Percentiles rank a stretch among this genome's conserved stretches.
Evolutionary conservation across 2,797 vertebrate species (phyloP).

Genomic region (Enoplosus armatus): DNA sequence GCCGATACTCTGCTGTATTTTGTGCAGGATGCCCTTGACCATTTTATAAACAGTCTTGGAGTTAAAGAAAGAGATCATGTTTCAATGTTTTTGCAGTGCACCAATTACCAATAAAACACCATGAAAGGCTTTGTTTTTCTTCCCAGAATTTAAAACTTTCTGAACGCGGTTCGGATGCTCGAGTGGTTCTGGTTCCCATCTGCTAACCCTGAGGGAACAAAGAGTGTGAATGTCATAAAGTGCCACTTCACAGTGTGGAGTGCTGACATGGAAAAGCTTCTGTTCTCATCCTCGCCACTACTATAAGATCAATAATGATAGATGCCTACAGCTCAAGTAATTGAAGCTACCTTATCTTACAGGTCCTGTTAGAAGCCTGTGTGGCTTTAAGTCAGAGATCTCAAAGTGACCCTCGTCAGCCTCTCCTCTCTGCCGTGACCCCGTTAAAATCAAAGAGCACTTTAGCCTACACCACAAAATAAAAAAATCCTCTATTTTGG

Average conservation of each 20-base stretch:
- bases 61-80: constrained; percentile 18
- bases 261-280: constrained; percentile 81
- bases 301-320: constrained; percentile 77
- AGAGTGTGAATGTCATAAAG: constrained; percentile 74
- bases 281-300: constrained; percentile 72
- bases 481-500: constrained; percentile 51
- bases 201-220: constrained; percentile 50
- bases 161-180: constrained; percentile 21
- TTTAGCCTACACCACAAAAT: constrained; percentile 28
- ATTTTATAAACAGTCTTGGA: constrained; percentile 24
- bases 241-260: constrained; percentile 71
- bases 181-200: constrained; percentile 38
- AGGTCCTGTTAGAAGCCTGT: constrained; percentile 47
- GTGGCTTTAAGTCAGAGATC: constrained; percentile 49
- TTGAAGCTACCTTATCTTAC: constrained; percentile 59
- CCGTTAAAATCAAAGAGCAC: constrained; percentile 45
- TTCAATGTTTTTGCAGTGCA: constrained; percentile 8
- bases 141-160: constrained; percentile 17
- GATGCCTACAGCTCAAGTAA: constrained; percentile 59
- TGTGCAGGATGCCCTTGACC: constrained; percentile 44
- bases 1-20: constrained; percentile 51
- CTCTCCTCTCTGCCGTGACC: constrained; percentile 17
- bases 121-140: constrained; percentile 23
- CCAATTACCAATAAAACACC: constrained; percentile 38
- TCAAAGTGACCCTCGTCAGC: constrained; percentile 45